phyloP scores from a whole-genome alignment of 1,140 invertebrate species.

The Aporrectodea caliginosa region DNA sequence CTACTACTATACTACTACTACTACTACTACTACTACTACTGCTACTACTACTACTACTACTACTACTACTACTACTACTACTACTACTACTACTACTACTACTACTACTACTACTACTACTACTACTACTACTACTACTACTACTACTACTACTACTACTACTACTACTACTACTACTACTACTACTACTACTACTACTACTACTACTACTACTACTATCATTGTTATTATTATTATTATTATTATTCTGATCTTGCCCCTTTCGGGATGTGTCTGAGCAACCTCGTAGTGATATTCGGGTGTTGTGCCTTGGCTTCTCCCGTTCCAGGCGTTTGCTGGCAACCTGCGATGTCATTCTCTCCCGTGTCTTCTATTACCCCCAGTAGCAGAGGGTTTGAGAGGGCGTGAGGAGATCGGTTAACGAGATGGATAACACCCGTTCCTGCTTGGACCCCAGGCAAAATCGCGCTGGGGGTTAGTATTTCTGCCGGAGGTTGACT shows the following conservation, averaged over 20 bases:
- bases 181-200: neutral
- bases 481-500: no score
- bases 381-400: no score
- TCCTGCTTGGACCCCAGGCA: no score
- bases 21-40: neutral
- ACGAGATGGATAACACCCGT: no score
- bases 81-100: constrained; percentile 2
- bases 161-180: neutral
- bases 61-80: constrained; percentile 1
- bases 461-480: no score
- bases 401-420: no score
- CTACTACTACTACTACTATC: neutral
- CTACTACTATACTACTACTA: constrained; percentile 1
- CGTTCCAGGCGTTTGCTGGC: no score
- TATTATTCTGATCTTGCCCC: neutral
- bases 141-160: constrained; percentile 2
- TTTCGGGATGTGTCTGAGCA: no score
- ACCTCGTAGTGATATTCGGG: no score
- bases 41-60: neutral
- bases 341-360: no score
- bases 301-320: no score
- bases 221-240: constrained; percentile 1
- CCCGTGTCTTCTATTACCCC: no score
- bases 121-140: constrained; percentile 3
- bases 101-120: constrained; percentile 1